Conservation (phyloP, 2,113 vertebrate genomes). For the Calidris pygmaea region DNA sequence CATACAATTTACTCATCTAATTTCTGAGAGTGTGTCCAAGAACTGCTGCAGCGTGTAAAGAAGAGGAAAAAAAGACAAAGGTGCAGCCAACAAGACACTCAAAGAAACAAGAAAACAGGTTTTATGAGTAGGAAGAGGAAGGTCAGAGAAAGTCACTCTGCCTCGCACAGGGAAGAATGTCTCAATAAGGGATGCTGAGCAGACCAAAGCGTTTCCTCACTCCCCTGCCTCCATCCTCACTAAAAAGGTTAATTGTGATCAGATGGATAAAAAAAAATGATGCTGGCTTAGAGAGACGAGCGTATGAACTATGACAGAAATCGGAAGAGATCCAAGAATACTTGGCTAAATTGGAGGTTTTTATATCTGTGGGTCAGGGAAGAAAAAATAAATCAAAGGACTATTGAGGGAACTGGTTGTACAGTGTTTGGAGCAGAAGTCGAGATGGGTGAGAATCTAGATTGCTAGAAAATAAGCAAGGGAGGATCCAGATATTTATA, state of each 20-base stretch:
- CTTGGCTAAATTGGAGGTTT: background rate
- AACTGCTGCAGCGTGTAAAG: background rate
- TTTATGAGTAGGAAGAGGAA: background rate
- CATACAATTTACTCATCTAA: background rate
- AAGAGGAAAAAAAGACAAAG: background rate
- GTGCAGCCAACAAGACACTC: background rate
- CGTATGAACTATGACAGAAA: background rate
- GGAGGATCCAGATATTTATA: background rate
- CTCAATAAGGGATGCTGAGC: background rate
- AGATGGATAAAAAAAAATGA: background rate
- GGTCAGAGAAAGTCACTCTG: constrained; percentile 14
- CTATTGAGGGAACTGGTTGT: background rate
- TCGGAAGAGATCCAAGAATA: background rate
- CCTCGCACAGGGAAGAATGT: background rate
- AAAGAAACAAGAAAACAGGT: background rate
- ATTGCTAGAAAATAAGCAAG: background rate
- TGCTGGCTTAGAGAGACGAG: background rate
- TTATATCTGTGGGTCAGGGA: background rate
- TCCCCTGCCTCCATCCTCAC: background rate
- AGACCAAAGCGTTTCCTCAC: background rate
- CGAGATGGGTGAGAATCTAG: background rate
- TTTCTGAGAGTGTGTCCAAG: background rate
- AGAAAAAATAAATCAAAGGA: background rate
- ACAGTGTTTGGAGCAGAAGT: background rate
- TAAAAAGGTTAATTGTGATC: constrained; percentile 11